Evolutionary conservation across 2,888 invertebrate genomes (phyloP), one percentile per base, ranked within the genome.

Genomic region (Masnerella sp.): DNA sequence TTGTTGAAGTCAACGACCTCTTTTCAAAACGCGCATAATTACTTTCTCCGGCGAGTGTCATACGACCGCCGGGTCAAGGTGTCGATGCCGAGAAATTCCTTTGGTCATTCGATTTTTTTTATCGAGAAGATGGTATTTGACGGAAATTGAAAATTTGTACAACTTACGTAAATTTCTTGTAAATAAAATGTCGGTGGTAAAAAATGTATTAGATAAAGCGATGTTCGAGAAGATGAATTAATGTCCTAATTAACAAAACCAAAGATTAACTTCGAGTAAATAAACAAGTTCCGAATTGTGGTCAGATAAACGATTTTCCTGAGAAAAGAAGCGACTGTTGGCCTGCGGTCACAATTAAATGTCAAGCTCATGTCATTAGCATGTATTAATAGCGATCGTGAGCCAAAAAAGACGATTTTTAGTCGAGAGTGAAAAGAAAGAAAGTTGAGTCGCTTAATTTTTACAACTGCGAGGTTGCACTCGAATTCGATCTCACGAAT

Each of bases 21-120:
- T 58, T 59, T 58, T 69, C 52, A 47, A 59, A 69, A 58, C 59
- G 38, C 42, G 22, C 40, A 56, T 75, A 75, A 75, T 75, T 71
- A 71, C 71, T 75, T 75, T 75, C 74, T 62, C 71, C 42, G 58
- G 42, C n/a, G n/a, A n/a, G 54, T 69, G 69, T 54, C 64, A 43
- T 52, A 54, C 54, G 59, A 61, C 25, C 54, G n/a, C 20, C 40
- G 62, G 71, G 71, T 75, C 74, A 71, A 67, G 74, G 67, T 61
- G 67, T 58, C 61, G 28, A 51, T 36, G 56, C 45, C 59, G 54
- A 70, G 56, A 74, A 65, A 67, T 67, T 61, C 40, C 12, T 59
- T 42, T 40, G 49, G 25, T 30, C 25, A 42, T 58, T 61, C 61
- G 54, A 45, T 59, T 65, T 25, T 42, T 56, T 61, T 52, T 42